Evolutionary conservation across 2,888 invertebrate genomes (phyloP).

Genomic region (Cenopis cana): DNA sequence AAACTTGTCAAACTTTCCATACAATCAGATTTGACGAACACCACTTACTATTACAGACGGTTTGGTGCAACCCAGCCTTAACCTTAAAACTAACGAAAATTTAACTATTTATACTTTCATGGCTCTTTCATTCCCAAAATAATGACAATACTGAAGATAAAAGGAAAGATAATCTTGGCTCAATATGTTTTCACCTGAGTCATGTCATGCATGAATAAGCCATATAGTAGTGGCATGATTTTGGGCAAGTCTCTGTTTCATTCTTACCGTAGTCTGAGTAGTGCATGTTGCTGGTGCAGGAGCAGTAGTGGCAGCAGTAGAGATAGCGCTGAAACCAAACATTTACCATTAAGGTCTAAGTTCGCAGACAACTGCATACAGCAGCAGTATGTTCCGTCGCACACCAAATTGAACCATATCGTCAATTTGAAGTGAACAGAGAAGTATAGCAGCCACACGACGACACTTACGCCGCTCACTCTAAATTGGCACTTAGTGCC

Average conservation of each 20-base stretch:
- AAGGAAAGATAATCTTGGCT: background rate
- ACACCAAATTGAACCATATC: no score
- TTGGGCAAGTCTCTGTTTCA: slow-evolving; percentile 1
- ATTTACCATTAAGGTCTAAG: slow-evolving; percentile 32
- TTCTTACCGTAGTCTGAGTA: slow-evolving; percentile 77
- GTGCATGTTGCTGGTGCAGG: slow-evolving; percentile 80
- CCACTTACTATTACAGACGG: no score
- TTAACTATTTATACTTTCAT: background rate
- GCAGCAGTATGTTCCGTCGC: no score
- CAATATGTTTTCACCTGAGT: background rate
- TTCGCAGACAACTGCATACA: no score
- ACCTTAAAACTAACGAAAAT: background rate
- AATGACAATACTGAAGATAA: background rate
- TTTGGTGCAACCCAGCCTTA: no score
- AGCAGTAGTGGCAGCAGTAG: slow-evolving; percentile 76
- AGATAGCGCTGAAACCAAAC: slow-evolving; percentile 71
- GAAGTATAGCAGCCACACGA: no score
- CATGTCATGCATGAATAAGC: background rate
- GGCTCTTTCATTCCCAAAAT: background rate
- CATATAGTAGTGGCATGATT: background rate
- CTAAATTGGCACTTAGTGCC: no score
- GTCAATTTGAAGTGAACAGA: no score
- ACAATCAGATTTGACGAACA: no score
- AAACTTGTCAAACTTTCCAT: no score
- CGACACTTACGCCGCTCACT: no score